Percentiles rank a stretch among this genome's conserved stretches.
Conservation (phyloP, 1,140 invertebrate species). For the Rhynchophorus ferrugineus region DNA sequence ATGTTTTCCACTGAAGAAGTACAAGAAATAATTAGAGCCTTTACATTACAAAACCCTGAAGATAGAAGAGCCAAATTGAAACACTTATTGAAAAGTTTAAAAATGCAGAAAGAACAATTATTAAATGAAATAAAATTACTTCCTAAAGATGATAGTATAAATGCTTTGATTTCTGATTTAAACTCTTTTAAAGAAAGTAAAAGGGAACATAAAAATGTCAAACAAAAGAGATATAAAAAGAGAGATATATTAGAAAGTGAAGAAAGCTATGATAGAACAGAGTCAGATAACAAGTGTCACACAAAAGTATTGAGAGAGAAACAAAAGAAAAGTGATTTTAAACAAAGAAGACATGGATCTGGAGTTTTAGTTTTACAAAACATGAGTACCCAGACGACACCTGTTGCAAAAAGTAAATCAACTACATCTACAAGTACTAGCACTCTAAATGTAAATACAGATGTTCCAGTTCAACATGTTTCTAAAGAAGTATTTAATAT, state of each 20-base stretch:
- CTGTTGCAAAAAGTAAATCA: constrained; percentile 19
- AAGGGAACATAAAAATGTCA: constrained; percentile 7
- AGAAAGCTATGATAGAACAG: constrained; percentile 7
- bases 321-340: constrained; percentile 14
- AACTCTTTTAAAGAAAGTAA: constrained; percentile 22
- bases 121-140: constrained; percentile 32
- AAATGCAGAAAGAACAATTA: constrained; percentile 34
- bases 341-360: constrained; percentile 11
- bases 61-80: constrained; percentile 28
- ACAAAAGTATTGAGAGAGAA: constrained; percentile 7
- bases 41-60: constrained; percentile 19
- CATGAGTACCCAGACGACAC: constrained; percentile 36
- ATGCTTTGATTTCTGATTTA: constrained; percentile 24
- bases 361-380: constrained; percentile 33
- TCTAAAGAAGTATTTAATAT: constrained; percentile 7
- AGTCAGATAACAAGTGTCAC: constrained; percentile 2
- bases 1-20: constrained; percentile 28
- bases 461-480: background rate
- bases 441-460: background rate
- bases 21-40: constrained; percentile 23
- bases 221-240: constrained; percentile 3
- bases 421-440: background rate
- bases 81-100: constrained; percentile 28
- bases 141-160: constrained; percentile 23
- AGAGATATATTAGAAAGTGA: constrained; percentile 17